Conservation (phyloP, 2,888 invertebrate species). For the Parnassius mnemosyne region DNA sequence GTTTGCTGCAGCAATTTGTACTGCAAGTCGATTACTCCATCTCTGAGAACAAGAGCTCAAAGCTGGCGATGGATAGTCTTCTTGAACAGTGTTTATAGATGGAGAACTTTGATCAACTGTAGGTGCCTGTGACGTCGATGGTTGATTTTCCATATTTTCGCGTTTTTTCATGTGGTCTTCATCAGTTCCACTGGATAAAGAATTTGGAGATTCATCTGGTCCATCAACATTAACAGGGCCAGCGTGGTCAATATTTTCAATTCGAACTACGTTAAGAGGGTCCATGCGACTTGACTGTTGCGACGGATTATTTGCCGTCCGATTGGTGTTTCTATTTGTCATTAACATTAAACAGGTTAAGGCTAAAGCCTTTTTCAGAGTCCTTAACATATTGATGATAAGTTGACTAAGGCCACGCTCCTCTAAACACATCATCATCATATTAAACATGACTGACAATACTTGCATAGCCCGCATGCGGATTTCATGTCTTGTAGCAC, state of each 20-base stretch:
- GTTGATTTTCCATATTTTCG: not conserved
- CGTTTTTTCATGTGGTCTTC: conserved; percentile 23
- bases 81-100: not conserved
- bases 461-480: conserved; percentile 76
- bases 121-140: conserved; percentile 24
- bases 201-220: conserved; percentile 52
- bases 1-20: conserved; percentile 72
- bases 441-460: conserved; percentile 74
- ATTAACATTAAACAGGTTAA: conserved; percentile 72
- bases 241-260: conserved; percentile 65
- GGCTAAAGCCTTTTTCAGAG: conserved; percentile 70
- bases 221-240: conserved; percentile 67
- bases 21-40: conserved; percentile 71
- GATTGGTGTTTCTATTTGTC: conserved; percentile 57
- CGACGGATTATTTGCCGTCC: conserved; percentile 42
- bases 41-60: conserved; percentile 39
- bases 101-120: conserved; percentile 23
- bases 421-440: conserved; percentile 78
- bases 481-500: conserved; percentile 69
- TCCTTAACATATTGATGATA: conserved; percentile 68
- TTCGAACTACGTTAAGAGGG: conserved; percentile 60
- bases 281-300: conserved; percentile 49
- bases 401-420: conserved; percentile 69
- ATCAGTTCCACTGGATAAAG: conserved; percentile 34
- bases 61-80: conserved; percentile 13